phyloP scores from a whole-genome alignment of 2,113 vertebrate species.

The Zingel zingel region DNA sequence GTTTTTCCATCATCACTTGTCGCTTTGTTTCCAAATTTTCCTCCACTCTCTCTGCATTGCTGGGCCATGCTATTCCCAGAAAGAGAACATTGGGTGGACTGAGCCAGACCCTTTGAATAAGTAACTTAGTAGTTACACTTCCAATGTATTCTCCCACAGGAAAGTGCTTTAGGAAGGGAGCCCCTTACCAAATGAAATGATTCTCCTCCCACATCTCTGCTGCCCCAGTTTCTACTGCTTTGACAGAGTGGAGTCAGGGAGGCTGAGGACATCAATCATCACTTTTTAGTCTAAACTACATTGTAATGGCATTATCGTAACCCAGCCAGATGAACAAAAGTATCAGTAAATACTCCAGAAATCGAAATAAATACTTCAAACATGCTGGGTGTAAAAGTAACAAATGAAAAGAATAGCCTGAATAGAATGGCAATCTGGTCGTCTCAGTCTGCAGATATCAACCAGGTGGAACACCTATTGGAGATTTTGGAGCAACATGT shows the following conservation, averaged over 20 bases:
- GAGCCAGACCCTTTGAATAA: background rate
- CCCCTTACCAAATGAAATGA: slow-evolving; percentile 5
- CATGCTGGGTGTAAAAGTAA: background rate
- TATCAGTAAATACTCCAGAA: background rate
- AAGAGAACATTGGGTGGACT: background rate
- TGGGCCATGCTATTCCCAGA: background rate
- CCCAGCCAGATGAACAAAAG: background rate
- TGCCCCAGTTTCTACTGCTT: background rate
- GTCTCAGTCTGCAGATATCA: background rate
- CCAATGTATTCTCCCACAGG: background rate
- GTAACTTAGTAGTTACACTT: slow-evolving; percentile 5
- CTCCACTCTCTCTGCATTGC: slow-evolving; percentile 8
- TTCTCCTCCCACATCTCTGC: background rate
- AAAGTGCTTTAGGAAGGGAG: background rate
- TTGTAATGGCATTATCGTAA: background rate
- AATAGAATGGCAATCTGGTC: background rate
- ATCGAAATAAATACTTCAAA: too few relatives aligned
- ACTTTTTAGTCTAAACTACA: background rate
- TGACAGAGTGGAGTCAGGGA: background rate
- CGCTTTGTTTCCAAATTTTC: background rate
- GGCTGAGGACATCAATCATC: background rate
- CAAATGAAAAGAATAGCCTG: background rate
- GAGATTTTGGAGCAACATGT: too few relatives aligned
- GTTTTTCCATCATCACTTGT: background rate
- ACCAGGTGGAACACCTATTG: background rate